These are phyloP conservation scores for Lasius platythorax DNA, from an alignment of 2,888 invertebrate genomes.

Conservation along the genomic window DNA sequence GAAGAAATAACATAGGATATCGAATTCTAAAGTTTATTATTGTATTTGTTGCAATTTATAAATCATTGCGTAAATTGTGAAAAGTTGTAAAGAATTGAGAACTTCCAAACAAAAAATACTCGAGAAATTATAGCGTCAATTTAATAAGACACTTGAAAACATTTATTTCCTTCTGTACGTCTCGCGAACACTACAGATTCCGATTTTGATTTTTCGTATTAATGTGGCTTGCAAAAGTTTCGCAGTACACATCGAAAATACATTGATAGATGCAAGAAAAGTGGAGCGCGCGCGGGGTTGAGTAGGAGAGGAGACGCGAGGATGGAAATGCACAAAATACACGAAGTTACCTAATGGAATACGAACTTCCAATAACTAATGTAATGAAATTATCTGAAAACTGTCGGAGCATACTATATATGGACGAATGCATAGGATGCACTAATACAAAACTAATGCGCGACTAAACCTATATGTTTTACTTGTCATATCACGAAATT, in stretches of 20 bases:
- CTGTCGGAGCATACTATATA: slow-evolving; percentile 64
- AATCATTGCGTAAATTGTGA: too few species aligned
- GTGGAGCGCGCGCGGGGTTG: slow-evolving; percentile 46
- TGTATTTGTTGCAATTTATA: too few species aligned
- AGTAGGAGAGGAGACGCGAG: slow-evolving; percentile 2
- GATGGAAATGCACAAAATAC: slow-evolving; percentile 72
- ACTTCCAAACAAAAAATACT: too few species aligned
- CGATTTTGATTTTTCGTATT: slow-evolving; percentile 27
- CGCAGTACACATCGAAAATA: background rate
- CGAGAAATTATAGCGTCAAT: slow-evolving; percentile 10
- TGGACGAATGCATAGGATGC: background rate
- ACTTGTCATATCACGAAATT: slow-evolving; percentile 34
- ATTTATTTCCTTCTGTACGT: slow-evolving; percentile 26
- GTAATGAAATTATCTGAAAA: slow-evolving; percentile 80
- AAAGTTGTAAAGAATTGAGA: too few species aligned
- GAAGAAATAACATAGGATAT: too few species aligned
- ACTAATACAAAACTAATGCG: slow-evolving; percentile 72
- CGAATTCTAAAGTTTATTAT: too few species aligned
- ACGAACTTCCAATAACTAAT: slow-evolving; percentile 79
- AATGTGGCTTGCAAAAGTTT: slow-evolving; percentile 41
- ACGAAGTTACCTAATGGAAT: slow-evolving; percentile 76
- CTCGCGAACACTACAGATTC: background rate
- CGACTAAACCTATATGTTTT: slow-evolving; percentile 45
- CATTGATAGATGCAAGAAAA: slow-evolving; percentile 37
- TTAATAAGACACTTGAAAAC: slow-evolving; percentile 26